Evolutionary conservation across 2,113 vertebrate genomes (phyloP), one percentile per base, ranked within the genome.

Genomic region (Daubentonia madagascariensis): DNA sequence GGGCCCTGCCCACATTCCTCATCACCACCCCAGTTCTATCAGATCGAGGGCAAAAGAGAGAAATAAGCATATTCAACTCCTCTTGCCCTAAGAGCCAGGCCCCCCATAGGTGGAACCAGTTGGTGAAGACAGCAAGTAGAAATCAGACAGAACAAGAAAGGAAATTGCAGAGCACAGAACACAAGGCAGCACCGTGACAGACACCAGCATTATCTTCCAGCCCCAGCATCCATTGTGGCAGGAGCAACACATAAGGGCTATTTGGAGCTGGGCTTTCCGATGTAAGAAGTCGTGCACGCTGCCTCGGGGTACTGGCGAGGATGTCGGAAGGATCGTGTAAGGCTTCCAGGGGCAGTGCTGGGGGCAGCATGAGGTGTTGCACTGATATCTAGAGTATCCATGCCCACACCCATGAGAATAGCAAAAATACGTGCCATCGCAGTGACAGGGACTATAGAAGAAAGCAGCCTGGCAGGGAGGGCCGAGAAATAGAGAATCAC

Each of bases 1-100:
- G n/a, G 18, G 8, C 22, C 43, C 68, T 35, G 14, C 23, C 40
- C 17, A 20, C 13, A 52, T 30, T n/a, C 52, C 65, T 91, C 25
- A 50, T 11, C 30, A 68, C 32, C 40, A 35, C 10, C 63, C 52
- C 25, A 97, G 98, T 97, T 96, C 96, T 76, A 97, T 90, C 97
- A 98, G 98, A 96, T 85, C 68, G 92, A 98, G 94, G 92, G 59
- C n/a, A 97, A 93, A 98, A 98, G 97, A 98, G 93, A 97, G 98
- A 98, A 98, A 93, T 92, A 98, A 92, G 91, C 95, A 98, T 97
- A 97, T 94, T 96, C 97, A 98, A 96, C 76, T 96, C 89, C 94
- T 86, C 97, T 98, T 97, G 95, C 97, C 97, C 97, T 37, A 78
- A 91, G 70, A 92, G 32, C 35, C 25, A 14, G 0, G 6, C 96